Percentiles rank a stretch among this genome's conserved stretches.
phyloP scores from a whole-genome alignment of 2,888 invertebrate genomes.

The Anarsia innoxiella region DNA sequence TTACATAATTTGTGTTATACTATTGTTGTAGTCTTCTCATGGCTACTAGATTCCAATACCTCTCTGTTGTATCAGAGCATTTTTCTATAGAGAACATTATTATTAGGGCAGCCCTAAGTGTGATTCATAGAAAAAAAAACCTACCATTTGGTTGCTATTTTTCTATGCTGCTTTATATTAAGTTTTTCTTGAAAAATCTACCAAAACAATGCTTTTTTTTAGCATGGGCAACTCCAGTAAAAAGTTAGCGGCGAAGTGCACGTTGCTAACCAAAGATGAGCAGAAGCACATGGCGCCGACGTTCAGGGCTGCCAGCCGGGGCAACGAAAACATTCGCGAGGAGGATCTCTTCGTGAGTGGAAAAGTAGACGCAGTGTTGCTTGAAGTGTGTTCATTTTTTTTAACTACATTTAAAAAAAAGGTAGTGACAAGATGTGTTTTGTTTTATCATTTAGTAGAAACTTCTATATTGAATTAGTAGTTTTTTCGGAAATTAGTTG shows the following conservation, averaged over 20 bases:
- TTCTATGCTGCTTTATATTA: too few relatives aligned
- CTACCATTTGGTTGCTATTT: too few relatives aligned
- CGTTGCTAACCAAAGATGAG: constrained; percentile 77
- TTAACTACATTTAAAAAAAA: constrained; percentile 36
- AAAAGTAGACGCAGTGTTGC: constrained; percentile 59
- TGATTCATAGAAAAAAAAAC: too few relatives aligned
- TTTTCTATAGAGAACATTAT: too few relatives aligned
- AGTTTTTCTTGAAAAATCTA: too few relatives aligned
- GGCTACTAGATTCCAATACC: too few relatives aligned
- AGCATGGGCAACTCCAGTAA: constrained; percentile 79
- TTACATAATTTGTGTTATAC: too few relatives aligned
- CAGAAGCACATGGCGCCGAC: constrained; percentile 78
- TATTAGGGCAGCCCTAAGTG: too few relatives aligned
- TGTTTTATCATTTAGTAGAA: background rate
- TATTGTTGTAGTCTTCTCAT: too few relatives aligned
- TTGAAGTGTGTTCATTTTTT: constrained; percentile 71
- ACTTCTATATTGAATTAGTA: too few relatives aligned
- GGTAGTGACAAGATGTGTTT: constrained; percentile 25
- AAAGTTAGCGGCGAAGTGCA: constrained; percentile 79
- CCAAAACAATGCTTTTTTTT: constrained; percentile 6
- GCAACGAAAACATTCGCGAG: constrained; percentile 78
- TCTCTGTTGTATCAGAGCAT: too few relatives aligned
- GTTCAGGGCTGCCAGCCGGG: constrained; percentile 77
- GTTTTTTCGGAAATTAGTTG: too few relatives aligned
- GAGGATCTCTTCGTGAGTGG: constrained; percentile 80